phyloP scores from a whole-genome alignment of 2,113 vertebrate genomes.

The Cinclus cinclus region DNA sequence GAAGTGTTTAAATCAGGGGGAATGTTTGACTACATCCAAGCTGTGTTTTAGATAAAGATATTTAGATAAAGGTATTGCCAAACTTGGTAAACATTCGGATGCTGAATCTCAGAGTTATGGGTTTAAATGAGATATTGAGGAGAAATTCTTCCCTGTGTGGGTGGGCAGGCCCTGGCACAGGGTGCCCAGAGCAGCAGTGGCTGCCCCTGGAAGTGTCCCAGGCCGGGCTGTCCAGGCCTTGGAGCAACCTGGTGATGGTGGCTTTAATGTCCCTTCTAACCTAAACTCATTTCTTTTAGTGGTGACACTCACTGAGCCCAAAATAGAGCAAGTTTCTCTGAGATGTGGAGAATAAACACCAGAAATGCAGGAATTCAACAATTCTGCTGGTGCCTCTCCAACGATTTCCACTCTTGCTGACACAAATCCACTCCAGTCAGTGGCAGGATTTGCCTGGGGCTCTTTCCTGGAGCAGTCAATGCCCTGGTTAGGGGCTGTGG shows the following conservation, averaged over 20 bases:
- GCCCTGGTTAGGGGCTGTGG: not conserved
- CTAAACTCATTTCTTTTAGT: not conserved
- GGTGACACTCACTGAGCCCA: not conserved
- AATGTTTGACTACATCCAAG: not conserved
- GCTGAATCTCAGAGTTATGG: not conserved
- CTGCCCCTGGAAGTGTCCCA: not conserved
- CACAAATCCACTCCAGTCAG: not conserved
- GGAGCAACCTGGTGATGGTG: not conserved
- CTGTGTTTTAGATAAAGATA: not conserved
- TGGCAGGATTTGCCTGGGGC: not conserved
- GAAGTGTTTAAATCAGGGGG: not conserved
- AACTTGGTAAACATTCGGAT: not conserved
- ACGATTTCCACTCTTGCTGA: not conserved
- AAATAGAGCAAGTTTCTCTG: not conserved
- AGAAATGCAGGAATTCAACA: not conserved
- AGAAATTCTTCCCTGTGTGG: not conserved
- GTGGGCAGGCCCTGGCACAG: not conserved
- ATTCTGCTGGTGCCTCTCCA: not conserved
- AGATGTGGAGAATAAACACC: not conserved
- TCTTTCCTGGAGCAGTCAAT: not conserved
- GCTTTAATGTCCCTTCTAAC: not conserved
- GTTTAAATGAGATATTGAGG: not conserved
- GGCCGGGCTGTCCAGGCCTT: not conserved
- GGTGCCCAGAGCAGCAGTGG: not conserved
- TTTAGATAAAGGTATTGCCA: not conserved